Evolutionary conservation across 2,113 vertebrate genomes (phyloP).

Genomic region (Spea multiplicata): DNA sequence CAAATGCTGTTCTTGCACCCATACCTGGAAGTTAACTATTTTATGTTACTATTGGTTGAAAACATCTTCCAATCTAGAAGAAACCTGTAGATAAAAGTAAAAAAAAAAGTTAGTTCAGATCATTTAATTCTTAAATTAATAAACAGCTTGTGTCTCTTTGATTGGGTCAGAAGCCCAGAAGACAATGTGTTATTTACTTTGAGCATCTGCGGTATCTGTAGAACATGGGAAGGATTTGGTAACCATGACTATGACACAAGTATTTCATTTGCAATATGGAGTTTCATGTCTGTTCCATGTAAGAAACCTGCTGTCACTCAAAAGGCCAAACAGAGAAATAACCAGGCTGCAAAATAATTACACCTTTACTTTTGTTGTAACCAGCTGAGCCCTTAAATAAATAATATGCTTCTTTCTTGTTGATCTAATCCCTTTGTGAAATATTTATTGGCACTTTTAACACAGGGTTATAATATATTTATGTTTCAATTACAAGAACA

Average conservation of each 20-base stretch:
- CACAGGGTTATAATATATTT: slow-evolving; percentile 41
- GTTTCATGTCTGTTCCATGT: slow-evolving; percentile 9
- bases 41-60: not conserved
- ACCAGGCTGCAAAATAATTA: slow-evolving; percentile 45
- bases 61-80: not conserved
- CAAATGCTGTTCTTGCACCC: not conserved
- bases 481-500: slow-evolving; percentile 42
- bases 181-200: slow-evolving; percentile 16
- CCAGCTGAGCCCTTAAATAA: slow-evolving; percentile 42
- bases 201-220: not conserved
- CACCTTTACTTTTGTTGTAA: slow-evolving; percentile 39
- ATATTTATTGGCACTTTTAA: slow-evolving; percentile 45
- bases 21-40: not conserved
- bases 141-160: not conserved
- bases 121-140: not conserved
- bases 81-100: too few species aligned
- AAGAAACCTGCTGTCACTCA: slow-evolving; percentile 1
- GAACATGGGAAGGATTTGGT: slow-evolving; percentile 8
- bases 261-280: slow-evolving; percentile 13
- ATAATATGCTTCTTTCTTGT: slow-evolving; percentile 33
- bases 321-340: slow-evolving; percentile 22
- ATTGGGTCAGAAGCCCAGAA: not conserved
- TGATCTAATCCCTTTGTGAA: slow-evolving; percentile 47
- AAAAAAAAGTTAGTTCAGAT: too few species aligned
- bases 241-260: slow-evolving; percentile 24